Percentiles rank a stretch among this genome's conserved stretches.
These are phyloP conservation scores for Chaetoderma sp. DNA, from an alignment of 2,888 invertebrate species.

Conservation along the genomic window DNA sequence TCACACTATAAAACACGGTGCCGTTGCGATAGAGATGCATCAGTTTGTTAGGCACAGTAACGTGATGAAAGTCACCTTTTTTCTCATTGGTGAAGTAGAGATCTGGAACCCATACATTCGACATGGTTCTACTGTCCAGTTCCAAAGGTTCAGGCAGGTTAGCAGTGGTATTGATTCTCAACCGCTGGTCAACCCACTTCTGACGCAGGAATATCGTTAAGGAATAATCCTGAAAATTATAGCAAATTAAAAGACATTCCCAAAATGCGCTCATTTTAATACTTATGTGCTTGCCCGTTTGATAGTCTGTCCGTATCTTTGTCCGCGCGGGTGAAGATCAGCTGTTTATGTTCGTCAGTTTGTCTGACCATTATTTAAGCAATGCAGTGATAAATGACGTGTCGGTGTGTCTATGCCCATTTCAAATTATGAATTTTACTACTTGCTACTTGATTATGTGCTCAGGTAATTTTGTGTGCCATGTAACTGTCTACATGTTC, in stretches of 20 bases:
- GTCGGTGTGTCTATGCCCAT: too few relatives aligned
- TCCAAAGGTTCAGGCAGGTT: neutral
- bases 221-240: slow-evolving; percentile 79
- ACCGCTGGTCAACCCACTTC: slow-evolving; percentile 87
- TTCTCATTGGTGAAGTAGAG: slow-evolving; percentile 35
- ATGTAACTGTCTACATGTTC: too few relatives aligned
- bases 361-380: too few relatives aligned
- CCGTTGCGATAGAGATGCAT: slow-evolving; percentile 33
- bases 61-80: slow-evolving; percentile 31
- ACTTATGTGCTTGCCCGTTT: too few relatives aligned
- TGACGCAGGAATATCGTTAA: slow-evolving; percentile 93
- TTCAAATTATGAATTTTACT: too few relatives aligned
- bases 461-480: too few relatives aligned
- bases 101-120: slow-evolving; percentile 27
- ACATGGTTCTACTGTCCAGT: neutral
- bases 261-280: too few relatives aligned
- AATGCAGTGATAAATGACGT: too few relatives aligned
- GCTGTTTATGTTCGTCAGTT: too few relatives aligned
- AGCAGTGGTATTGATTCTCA: slow-evolving; percentile 74
- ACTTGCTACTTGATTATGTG: too few relatives aligned
- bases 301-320: too few relatives aligned
- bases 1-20: slow-evolving; percentile 31
- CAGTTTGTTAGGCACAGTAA: slow-evolving; percentile 35
- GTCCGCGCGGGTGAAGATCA: too few relatives aligned
- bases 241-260: neutral